Evolutionary conservation across 2,888 invertebrate species (phyloP).

Genomic region (Drosophila affinis): DNA sequence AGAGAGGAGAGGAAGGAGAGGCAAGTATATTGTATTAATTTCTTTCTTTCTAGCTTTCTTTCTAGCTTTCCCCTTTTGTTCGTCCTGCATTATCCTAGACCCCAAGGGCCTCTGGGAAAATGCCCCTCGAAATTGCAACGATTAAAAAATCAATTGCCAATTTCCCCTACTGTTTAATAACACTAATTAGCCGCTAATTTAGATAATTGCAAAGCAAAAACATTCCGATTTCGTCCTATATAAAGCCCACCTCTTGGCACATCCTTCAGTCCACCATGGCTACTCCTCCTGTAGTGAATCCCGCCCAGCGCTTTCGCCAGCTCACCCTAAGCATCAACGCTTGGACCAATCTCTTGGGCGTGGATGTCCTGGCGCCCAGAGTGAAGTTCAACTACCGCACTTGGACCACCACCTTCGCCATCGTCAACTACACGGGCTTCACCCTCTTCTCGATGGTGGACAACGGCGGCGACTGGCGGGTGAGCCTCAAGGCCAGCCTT

Average conservation of each 20-base stretch:
- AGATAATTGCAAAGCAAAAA: conserved; percentile 9
- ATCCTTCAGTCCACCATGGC: conserved; percentile 13
- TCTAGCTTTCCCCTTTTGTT: neutral
- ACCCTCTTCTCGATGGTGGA: conserved; percentile 22
- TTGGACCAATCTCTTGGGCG: conserved; percentile 39
- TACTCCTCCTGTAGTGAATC: conserved; percentile 1
- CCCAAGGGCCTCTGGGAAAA: neutral
- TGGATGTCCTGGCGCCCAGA: conserved; percentile 38
- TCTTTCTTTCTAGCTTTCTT: neutral
- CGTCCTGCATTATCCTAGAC: neutral
- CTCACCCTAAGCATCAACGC: conserved; percentile 41
- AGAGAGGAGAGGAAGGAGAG: conserved; percentile 2
- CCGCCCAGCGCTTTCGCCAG: conserved; percentile 28
- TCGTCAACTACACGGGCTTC: conserved; percentile 31
- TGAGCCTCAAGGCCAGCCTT: conserved; percentile 41
- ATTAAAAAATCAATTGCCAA: neutral
- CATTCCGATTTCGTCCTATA: conserved; percentile 39
- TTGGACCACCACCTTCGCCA: conserved; percentile 20
- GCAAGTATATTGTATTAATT: conserved; percentile 19
- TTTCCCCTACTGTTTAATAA: neutral
- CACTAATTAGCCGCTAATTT: conserved; percentile 21
- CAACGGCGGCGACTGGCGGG: conserved; percentile 44
- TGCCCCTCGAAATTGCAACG: neutral
- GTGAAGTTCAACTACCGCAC: conserved; percentile 38
- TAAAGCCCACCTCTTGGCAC: conserved; percentile 19